Conservation (phyloP, 1,140 invertebrate species). For the Globodera ellingtonae region DNA sequence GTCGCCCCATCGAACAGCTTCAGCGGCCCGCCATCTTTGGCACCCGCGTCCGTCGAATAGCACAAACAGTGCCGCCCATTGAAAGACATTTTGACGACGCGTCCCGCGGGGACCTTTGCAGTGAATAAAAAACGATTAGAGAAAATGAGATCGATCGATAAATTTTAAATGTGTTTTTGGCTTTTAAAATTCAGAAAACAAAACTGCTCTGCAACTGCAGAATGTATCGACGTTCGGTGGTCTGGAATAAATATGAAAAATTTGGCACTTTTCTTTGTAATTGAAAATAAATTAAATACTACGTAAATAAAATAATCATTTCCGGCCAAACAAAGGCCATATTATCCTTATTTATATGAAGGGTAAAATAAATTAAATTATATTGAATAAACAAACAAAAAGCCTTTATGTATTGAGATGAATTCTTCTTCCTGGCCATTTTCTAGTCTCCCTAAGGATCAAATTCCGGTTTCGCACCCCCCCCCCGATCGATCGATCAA, state of each 20-base stretch:
- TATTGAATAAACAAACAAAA: too few species aligned
- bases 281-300: too few species aligned
- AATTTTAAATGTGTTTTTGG: neutral
- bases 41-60: slow-evolving; percentile 10
- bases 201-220: slow-evolving; percentile 22
- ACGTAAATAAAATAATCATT: too few species aligned
- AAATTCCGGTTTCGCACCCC: too few species aligned
- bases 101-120: neutral
- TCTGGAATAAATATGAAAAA: slow-evolving; percentile 43
- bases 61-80: slow-evolving; percentile 21
- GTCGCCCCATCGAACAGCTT: slow-evolving; percentile 20
- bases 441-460: too few species aligned
- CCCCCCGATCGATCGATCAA: neutral
- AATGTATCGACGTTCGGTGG: slow-evolving; percentile 84
- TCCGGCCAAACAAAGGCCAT: neutral
- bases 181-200: neutral
- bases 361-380: too few species aligned
- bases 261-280: too few species aligned
- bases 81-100: slow-evolving; percentile 23
- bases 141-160: neutral
- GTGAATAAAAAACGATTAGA: neutral
- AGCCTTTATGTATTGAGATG: too few species aligned
- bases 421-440: too few species aligned
- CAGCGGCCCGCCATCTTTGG: neutral
- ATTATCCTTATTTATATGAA: neutral